phyloP scores from a whole-genome alignment of 2,113 vertebrate genomes.

The Plotosus lineatus region DNA sequence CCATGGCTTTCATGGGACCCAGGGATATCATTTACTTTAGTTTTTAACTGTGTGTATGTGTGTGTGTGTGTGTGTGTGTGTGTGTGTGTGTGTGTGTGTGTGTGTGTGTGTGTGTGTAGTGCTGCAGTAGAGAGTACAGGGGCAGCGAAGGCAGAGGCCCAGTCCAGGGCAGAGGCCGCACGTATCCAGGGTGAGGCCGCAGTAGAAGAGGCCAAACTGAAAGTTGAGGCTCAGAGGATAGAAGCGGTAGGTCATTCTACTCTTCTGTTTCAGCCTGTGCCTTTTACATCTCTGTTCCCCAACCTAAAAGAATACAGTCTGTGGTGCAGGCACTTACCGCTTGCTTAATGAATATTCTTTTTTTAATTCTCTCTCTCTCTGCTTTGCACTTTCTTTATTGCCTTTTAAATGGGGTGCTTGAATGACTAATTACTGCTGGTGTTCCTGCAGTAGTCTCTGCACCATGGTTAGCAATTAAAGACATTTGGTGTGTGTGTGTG shows the following conservation, averaged over 20 bases:
- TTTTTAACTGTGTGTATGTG: neutral
- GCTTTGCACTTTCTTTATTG: neutral
- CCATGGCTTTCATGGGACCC: too few relatives aligned
- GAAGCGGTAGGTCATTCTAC: constrained; percentile 69
- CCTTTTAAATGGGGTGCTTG: neutral
- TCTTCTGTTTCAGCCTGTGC: neutral
- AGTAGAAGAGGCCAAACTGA: constrained; percentile 83
- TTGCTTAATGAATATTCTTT: neutral
- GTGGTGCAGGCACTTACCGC: neutral
- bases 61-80: neutral
- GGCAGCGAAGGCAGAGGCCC: constrained; percentile 82
- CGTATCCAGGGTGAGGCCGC: constrained; percentile 85
- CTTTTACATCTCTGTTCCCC: neutral
- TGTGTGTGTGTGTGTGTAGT: constrained; percentile 58
- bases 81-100: constrained; percentile 4
- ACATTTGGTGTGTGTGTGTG: neutral
- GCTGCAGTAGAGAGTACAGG: constrained; percentile 85
- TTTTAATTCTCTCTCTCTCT: neutral
- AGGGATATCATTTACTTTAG: neutral
- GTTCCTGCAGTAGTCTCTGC: neutral
- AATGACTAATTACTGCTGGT: neutral
- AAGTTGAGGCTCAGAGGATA: constrained; percentile 78
- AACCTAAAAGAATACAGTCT: neutral
- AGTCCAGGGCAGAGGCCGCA: constrained; percentile 79
- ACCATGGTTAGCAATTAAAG: neutral